These are phyloP conservation scores for Rhabdomys pumilio DNA, from an alignment of 2,797 vertebrate genomes.

Conservation along the genomic window DNA sequence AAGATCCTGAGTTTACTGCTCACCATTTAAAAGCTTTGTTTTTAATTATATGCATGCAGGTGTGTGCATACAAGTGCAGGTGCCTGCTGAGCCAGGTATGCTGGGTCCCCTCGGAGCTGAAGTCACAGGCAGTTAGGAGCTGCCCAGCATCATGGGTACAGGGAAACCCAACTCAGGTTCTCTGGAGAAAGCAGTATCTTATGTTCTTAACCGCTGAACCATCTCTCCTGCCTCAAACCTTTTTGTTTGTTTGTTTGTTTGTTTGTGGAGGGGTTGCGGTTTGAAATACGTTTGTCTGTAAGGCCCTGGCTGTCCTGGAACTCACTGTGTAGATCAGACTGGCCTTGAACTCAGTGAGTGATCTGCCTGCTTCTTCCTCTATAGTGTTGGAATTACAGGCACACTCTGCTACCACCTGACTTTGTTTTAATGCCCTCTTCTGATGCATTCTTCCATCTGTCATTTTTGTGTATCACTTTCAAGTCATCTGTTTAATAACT, in stretches of 20 bases:
- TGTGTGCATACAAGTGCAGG: background rate
- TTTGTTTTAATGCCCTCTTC: background rate
- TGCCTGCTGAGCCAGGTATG: background rate
- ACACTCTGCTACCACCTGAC: background rate
- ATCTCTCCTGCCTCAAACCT: background rate
- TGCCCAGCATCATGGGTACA: background rate
- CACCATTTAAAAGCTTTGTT: constrained; percentile 23
- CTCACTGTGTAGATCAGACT: background rate
- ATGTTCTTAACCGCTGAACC: background rate
- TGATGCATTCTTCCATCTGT: background rate
- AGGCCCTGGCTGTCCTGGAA: background rate
- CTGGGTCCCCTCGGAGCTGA: background rate
- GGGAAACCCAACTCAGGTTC: background rate
- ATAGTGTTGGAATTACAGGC: background rate
- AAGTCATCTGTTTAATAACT: background rate
- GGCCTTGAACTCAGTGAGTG: background rate
- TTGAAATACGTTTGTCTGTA: background rate
- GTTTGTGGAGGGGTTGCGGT: too few relatives aligned
- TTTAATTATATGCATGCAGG: background rate
- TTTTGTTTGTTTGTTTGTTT: background rate
- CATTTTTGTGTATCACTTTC: background rate
- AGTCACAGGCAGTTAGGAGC: background rate
- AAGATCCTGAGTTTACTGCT: background rate
- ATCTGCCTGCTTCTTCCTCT: background rate
- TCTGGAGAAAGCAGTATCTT: background rate